These are phyloP conservation scores for Dasypus novemcinctus DNA, from an alignment of 2,113 vertebrate genomes.

Conservation along the genomic window DNA sequence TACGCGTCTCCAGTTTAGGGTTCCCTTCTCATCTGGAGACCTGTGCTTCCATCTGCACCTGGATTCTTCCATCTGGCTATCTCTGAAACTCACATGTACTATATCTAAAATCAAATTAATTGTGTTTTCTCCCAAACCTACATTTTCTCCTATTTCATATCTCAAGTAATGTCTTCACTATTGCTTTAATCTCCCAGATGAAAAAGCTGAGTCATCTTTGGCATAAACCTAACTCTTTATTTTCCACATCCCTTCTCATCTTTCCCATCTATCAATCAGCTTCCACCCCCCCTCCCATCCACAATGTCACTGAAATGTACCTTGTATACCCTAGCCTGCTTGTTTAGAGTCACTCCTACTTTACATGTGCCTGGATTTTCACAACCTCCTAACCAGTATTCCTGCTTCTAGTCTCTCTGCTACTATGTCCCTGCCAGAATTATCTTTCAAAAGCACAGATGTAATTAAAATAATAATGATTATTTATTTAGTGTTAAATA, in stretches of 20 bases:
- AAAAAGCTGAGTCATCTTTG: background rate
- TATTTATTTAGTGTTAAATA: slow-evolving; percentile 36
- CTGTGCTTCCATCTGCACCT: background rate
- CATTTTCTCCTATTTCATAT: background rate
- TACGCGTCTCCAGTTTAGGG: background rate
- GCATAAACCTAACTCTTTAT: background rate
- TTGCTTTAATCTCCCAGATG: background rate
- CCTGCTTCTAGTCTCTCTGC: background rate
- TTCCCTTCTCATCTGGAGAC: background rate
- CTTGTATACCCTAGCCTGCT: background rate
- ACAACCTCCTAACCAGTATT: background rate
- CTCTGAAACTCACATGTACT: background rate
- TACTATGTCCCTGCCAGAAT: background rate
- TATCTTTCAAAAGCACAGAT: slow-evolving; percentile 38
- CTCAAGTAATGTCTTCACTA: background rate
- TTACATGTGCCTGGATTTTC: background rate
- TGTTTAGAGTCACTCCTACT: background rate
- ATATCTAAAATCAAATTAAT: background rate
- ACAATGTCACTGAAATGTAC: background rate
- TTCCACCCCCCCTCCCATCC: no score
- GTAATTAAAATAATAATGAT: slow-evolving; percentile 10
- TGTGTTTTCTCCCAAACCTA: background rate
- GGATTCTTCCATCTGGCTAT: background rate
- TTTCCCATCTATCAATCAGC: background rate
- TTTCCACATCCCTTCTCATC: background rate